Percentiles rank a stretch among this genome's conserved stretches.
phyloP scores from a whole-genome alignment of 2,113 vertebrate species.

The Ramphastos sulfuratus region DNA sequence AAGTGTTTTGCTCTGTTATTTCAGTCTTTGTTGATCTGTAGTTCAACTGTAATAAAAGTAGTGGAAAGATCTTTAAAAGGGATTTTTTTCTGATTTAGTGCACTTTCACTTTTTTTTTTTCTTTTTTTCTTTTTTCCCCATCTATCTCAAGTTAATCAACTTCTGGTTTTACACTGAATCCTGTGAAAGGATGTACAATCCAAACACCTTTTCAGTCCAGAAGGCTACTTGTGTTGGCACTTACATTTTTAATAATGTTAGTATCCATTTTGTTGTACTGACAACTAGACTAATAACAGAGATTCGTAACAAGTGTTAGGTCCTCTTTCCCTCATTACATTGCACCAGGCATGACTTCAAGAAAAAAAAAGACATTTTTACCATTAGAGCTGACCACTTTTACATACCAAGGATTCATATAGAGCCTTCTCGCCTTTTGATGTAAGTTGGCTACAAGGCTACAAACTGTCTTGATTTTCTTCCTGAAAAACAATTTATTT shows the following conservation, averaged over 20 bases:
- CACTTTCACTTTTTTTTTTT: too few species aligned
- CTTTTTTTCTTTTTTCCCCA: too few species aligned
- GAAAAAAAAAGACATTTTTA: background rate
- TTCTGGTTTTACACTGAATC: background rate
- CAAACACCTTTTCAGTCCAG: background rate
- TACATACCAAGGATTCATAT: background rate
- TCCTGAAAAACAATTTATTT: background rate
- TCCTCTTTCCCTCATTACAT: background rate
- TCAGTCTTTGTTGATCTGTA: background rate
- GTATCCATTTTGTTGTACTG: background rate
- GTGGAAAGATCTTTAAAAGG: accelerated
- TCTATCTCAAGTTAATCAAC: background rate
- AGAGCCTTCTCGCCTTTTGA: background rate
- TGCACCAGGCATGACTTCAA: background rate
- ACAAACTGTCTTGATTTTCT: background rate
- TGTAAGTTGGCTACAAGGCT: background rate
- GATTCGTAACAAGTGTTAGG: background rate
- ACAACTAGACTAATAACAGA: background rate
- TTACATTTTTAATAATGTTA: background rate
- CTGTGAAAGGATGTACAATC: background rate
- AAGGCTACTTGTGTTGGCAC: background rate
- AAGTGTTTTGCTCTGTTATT: background rate
- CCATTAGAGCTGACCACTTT: background rate
- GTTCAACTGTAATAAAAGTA: background rate
- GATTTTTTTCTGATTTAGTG: background rate